phyloP scores from a whole-genome alignment of 2,797 vertebrate species.

The Danionella dracula region DNA sequence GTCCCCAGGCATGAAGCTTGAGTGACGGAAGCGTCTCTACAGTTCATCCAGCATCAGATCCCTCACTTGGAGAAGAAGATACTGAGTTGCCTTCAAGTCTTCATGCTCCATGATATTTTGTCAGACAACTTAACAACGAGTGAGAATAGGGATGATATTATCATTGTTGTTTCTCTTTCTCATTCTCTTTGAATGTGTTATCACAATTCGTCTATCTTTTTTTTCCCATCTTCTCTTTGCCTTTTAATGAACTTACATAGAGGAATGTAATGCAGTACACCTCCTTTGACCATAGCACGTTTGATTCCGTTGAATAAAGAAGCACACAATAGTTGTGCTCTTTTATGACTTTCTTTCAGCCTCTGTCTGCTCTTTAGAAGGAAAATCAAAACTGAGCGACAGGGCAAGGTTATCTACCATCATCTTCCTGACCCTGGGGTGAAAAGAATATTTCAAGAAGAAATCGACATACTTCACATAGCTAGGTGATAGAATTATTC shows the following conservation, averaged over 20 bases:
- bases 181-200: neutral
- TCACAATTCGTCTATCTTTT: neutral
- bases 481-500: neutral
- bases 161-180: no score
- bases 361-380: neutral
- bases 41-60: neutral
- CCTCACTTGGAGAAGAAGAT: neutral
- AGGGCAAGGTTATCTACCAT: neutral
- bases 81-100: neutral
- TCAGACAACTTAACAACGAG: neutral
- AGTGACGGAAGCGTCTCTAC: slow-evolving; percentile 43
- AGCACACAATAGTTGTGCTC: neutral
- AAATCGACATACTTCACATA: neutral
- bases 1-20: slow-evolving; percentile 43
- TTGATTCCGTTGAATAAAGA: neutral
- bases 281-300: neutral
- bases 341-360: neutral
- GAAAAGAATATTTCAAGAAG: neutral
- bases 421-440: neutral
- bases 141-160: neutral
- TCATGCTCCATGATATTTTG: neutral
- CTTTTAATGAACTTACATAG: no score
- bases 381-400: neutral
- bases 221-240: neutral
- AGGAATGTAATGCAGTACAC: neutral